Base-by-base conservation (phyloP, 2,888 invertebrate species). In the Octodonta nipae region DNA sequence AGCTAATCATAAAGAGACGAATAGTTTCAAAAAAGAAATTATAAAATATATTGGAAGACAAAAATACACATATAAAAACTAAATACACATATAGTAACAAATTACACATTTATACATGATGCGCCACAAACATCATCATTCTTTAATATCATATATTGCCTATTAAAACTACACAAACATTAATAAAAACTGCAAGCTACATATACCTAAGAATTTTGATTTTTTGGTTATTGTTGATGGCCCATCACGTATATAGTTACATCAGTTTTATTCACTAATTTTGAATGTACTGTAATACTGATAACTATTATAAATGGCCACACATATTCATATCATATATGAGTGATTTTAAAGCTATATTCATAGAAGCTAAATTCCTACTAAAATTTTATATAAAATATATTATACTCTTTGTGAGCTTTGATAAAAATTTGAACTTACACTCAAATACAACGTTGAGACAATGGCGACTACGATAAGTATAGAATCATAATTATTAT, bases 361-460 rank as follows among this genome's bases (percentile, higher is more conserved):
- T n/a, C n/a, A n/a, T n/a, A 31, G 39, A 46, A 44, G 43, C 42
- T 44, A 41, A 37, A 41, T 30, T 34, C 28, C 38, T 45, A 46
- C 43, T 41, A 49, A 47, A 48, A 40, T 38, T 42, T 34, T 46
- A 49, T 48, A 46, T 44, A 50, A 50, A 50, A 50, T 48, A 50
- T 50, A 48, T 46, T 30, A n/a, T n/a, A n/a, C n/a, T n/a, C 32
- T 37, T 43, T 47, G 47, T 47, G 47, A 47, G 46, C 46, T 45
- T 38, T 27, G 22, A 37, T 41, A 31, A 29, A 37, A 40, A 35
- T 42, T 45, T 45, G 41, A 46, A 47, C 45, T 32, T 45, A 37
- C 36, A n/a, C n/a, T n/a, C n/a, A n/a, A n/a, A n/a, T n/a, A n/a
- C n/a, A n/a, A n/a, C n/a, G n/a, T n/a, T n/a, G n/a, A n/a, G n/a